phyloP scores from a whole-genome alignment of 2,888 invertebrate genomes.

The Ichneumoninae sp. region DNA sequence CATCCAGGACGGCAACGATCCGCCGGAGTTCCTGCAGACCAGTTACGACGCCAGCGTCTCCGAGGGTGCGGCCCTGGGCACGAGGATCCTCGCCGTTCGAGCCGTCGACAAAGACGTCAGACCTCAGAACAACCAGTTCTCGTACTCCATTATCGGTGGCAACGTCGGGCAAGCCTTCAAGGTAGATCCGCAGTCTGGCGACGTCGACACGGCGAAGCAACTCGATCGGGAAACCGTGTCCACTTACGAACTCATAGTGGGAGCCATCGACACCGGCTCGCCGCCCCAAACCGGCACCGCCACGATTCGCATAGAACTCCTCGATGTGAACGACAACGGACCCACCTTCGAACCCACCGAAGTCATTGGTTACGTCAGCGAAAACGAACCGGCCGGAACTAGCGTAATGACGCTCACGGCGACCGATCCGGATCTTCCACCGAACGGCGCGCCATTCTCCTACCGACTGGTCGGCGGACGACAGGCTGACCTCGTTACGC shows the following conservation, averaged over 20 bases:
- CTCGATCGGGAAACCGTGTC: constrained; percentile 93
- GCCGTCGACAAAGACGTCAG: constrained; percentile 96
- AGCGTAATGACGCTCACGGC: constrained; percentile 94
- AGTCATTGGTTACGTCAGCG: constrained; percentile 91
- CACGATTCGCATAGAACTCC: constrained; percentile 91
- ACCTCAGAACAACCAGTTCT: constrained; percentile 96
- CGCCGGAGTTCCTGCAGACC: constrained; percentile 94
- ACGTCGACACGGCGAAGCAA: constrained; percentile 90
- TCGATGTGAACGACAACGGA: constrained; percentile 97
- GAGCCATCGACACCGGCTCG: constrained; percentile 94
- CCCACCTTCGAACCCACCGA: constrained; percentile 91
- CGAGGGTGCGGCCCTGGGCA: constrained; percentile 91
- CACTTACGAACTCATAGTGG: constrained; percentile 91
- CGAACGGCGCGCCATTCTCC: constrained; percentile 95
- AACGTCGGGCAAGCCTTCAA: constrained; percentile 94
- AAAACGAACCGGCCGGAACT: constrained; percentile 94
- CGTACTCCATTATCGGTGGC: constrained; percentile 94
- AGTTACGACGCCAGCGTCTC: constrained; percentile 92
- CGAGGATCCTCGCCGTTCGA: constrained; percentile 91
- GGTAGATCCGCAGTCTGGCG: constrained; percentile 94
- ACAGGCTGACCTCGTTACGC: constrained; percentile 90
- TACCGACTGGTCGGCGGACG: constrained; percentile 92
- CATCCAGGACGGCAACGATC: constrained; percentile 98
- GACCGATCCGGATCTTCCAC: constrained; percentile 94
- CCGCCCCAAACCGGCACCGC: constrained; percentile 97